A percentile compares a stretch with the other conserved stretches of the same genome.
Evolutionary conservation across 2,888 invertebrate species (phyloP).

Genomic region (Caenorhabditis sp.): DNA sequence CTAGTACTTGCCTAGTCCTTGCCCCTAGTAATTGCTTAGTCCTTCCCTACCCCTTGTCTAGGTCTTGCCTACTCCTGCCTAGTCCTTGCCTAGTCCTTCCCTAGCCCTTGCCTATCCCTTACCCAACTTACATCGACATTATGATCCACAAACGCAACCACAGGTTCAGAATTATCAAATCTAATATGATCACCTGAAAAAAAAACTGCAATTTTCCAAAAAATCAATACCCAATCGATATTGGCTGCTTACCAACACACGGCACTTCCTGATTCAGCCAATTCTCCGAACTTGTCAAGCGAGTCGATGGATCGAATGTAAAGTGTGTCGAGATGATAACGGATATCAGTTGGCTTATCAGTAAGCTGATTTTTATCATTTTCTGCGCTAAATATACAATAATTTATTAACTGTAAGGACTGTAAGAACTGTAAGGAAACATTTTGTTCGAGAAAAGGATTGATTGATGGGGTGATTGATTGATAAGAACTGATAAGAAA

Average conservation of each 20-base stretch:
- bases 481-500: too few relatives aligned
- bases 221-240: neutral
- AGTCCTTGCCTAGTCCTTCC: too few relatives aligned
- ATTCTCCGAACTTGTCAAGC: constrained; percentile 30
- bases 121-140: constrained; percentile 38
- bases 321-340: constrained; percentile 10
- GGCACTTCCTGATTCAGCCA: constrained; percentile 54
- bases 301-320: constrained; percentile 32
- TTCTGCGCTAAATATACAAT: too few relatives aligned
- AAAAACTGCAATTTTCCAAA: neutral
- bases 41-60: too few relatives aligned
- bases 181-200: constrained; percentile 50
- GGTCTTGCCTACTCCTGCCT: too few relatives aligned
- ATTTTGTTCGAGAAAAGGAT: neutral
- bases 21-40: too few relatives aligned
- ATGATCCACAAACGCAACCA: constrained; percentile 49
- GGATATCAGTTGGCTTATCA: neutral
- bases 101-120: too few relatives aligned
- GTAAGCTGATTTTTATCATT: too few relatives aligned
- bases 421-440: too few relatives aligned
- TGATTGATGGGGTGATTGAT: too few relatives aligned
- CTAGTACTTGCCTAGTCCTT: too few relatives aligned
- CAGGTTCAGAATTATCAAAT: constrained; percentile 36
- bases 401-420: too few relatives aligned
- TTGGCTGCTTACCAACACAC: constrained; percentile 27